Evolutionary conservation across 1,140 invertebrate genomes (phyloP).

Genomic region (Zophobas atratus): DNA sequence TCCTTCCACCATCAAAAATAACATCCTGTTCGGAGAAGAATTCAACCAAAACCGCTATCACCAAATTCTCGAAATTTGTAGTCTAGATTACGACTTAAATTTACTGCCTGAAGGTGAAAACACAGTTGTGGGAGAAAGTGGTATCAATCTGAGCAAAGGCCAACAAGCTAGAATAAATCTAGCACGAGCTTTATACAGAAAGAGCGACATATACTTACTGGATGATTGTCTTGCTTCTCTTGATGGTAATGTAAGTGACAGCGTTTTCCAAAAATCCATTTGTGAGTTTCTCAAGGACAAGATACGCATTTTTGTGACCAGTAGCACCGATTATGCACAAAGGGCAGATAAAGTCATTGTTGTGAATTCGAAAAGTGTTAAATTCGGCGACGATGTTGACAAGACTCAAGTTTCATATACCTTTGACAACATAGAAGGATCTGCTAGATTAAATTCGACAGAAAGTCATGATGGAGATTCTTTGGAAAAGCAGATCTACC

Average conservation of each 20-base stretch:
- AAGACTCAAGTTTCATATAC: not conserved
- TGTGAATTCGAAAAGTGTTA: slow-evolving; percentile 72
- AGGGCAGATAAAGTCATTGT: slow-evolving; percentile 80
- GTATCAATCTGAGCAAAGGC: slow-evolving; percentile 89
- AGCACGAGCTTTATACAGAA: slow-evolving; percentile 84
- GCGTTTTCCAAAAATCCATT: slow-evolving; percentile 82
- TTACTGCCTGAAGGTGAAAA: slow-evolving; percentile 79
- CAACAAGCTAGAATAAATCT: slow-evolving; percentile 92
- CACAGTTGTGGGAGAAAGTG: slow-evolving; percentile 87
- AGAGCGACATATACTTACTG: slow-evolving; percentile 86
- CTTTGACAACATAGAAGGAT: slow-evolving; percentile 2
- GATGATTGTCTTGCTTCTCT: slow-evolving; percentile 90
- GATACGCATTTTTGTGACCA: slow-evolving; percentile 86
- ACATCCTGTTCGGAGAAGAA: slow-evolving; percentile 75
- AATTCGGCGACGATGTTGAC: slow-evolving; percentile 47
- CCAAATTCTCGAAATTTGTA: slow-evolving; percentile 75
- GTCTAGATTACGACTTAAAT: slow-evolving; percentile 80
- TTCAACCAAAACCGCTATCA: slow-evolving; percentile 67
- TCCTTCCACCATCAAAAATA: slow-evolving; percentile 70
- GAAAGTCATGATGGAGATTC: no score
- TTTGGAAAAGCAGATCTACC: slow-evolving; percentile 53
- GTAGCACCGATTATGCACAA: slow-evolving; percentile 89
- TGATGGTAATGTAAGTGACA: slow-evolving; percentile 79
- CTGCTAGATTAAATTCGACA: no score
- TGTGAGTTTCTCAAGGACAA: slow-evolving; percentile 79